Conservation (phyloP, 2,797 vertebrate genomes). For the Paratrypauchen microcephalus region DNA sequence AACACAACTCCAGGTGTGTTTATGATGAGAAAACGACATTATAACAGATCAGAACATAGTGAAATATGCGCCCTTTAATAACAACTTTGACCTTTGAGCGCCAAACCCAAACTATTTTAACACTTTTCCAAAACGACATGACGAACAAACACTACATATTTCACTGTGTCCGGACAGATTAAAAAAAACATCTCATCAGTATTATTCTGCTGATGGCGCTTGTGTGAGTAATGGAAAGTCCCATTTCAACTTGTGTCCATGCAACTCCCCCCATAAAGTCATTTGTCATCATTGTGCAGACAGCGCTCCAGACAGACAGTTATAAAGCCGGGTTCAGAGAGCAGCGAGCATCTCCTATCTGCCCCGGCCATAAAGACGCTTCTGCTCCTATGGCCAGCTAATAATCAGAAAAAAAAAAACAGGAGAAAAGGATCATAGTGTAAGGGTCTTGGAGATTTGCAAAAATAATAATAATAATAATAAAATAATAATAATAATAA, state of each 20-base stretch:
- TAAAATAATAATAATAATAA: too few relatives aligned
- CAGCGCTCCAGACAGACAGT: slow-evolving; percentile 72
- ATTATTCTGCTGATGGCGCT: slow-evolving; percentile 66
- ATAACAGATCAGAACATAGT: too few relatives aligned
- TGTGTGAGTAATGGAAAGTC: slow-evolving; percentile 80
- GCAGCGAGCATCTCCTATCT: slow-evolving; percentile 59
- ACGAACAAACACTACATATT: slow-evolving; percentile 15
- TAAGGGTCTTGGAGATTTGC: too few relatives aligned
- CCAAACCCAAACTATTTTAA: slow-evolving; percentile 27
- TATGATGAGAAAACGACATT: too few relatives aligned
- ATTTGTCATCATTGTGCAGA: slow-evolving; percentile 70
- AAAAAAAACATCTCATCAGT: slow-evolving; percentile 69
- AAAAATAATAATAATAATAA: too few relatives aligned
- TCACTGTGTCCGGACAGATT: slow-evolving; percentile 40
- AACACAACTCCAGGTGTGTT: too few relatives aligned
- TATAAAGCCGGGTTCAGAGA: slow-evolving; percentile 75
- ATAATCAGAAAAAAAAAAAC: slow-evolving; percentile 35
- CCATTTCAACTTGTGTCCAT: slow-evolving; percentile 65
- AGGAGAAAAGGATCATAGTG: slow-evolving; percentile 25
- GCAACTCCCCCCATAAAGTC: slow-evolving; percentile 74
- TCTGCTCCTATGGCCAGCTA: slow-evolving; percentile 27
- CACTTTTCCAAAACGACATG: slow-evolving; percentile 14
- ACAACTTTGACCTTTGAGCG: too few relatives aligned
- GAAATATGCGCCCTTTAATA: too few relatives aligned
- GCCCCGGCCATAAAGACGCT: slow-evolving; percentile 35